Evolutionary conservation across 2,888 invertebrate species (phyloP).

Genomic region (Urechis unicinctus): DNA sequence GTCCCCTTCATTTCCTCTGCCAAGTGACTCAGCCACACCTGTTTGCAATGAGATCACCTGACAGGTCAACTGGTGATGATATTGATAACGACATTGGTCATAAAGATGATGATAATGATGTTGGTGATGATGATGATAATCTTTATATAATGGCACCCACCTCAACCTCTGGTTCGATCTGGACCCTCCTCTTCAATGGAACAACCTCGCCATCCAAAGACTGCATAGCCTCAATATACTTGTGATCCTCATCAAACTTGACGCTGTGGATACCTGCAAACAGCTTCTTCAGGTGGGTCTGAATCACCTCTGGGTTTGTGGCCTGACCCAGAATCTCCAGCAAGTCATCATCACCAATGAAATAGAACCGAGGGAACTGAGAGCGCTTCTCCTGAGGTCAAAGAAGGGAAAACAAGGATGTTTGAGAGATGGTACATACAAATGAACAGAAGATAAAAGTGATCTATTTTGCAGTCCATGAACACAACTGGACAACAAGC

Average conservation of each 20-base stretch:
- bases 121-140: too few relatives aligned
- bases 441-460: too few relatives aligned
- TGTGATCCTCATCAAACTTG: constrained; percentile 59
- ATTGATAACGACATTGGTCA: too few relatives aligned
- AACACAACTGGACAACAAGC: too few relatives aligned
- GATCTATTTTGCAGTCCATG: too few relatives aligned
- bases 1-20: constrained; percentile 76
- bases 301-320: constrained; percentile 80
- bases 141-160: too few relatives aligned
- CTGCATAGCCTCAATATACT: constrained; percentile 64
- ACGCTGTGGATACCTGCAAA: constrained; percentile 68
- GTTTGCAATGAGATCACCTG: too few relatives aligned
- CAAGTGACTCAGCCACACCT: constrained; percentile 67
- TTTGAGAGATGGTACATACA: not conserved
- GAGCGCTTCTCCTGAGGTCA: constrained; percentile 78
- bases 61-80: too few relatives aligned
- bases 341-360: constrained; percentile 95
- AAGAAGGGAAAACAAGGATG: not conserved
- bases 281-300: constrained; percentile 89
- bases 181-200: constrained; percentile 62
- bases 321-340: constrained; percentile 91
- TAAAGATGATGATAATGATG: too few relatives aligned
- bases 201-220: constrained; percentile 72
- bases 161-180: constrained; percentile 72
- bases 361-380: constrained; percentile 90